phyloP scores from a whole-genome alignment of 2,113 vertebrate species.

The Xenotilapia caudafasciata region DNA sequence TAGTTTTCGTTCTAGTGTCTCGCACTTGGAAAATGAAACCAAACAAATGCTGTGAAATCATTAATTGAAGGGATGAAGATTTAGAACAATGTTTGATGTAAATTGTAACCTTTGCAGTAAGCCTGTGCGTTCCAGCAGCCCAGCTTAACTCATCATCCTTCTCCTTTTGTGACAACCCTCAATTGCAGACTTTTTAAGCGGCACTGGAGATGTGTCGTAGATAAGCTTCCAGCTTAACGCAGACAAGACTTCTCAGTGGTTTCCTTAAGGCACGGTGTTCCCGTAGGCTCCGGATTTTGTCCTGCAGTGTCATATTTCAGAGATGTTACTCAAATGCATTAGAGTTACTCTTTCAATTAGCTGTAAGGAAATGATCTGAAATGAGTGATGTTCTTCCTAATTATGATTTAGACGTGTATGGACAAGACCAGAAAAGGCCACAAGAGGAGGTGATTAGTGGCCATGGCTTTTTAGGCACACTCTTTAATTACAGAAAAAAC shows the following conservation, averaged over 20 bases:
- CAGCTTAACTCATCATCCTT: slow-evolving; percentile 48
- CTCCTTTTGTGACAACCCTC: slow-evolving; percentile 51
- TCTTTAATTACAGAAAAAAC: slow-evolving; percentile 69
- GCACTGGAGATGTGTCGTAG: slow-evolving; percentile 60
- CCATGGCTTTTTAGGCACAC: slow-evolving; percentile 45
- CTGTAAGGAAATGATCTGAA: not conserved
- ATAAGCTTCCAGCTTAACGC: slow-evolving; percentile 59
- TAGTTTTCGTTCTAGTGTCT: not conserved
- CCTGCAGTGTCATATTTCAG: slow-evolving; percentile 47
- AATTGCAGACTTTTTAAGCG: slow-evolving; percentile 59
- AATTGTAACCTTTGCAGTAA: slow-evolving; percentile 31
- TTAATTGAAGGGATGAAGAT: not conserved
- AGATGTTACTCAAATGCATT: slow-evolving; percentile 18
- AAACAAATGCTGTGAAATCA: not conserved
- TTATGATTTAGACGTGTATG: not conserved
- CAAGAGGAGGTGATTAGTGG: slow-evolving; percentile 57
- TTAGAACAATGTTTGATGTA: not conserved
- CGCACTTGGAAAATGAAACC: not conserved
- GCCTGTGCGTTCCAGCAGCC: not conserved
- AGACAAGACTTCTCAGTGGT: slow-evolving; percentile 14
- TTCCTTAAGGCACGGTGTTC: slow-evolving; percentile 7
- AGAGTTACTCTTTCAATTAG: slow-evolving; percentile 17
- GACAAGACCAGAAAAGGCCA: slow-evolving; percentile 21
- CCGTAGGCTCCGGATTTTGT: slow-evolving; percentile 1
- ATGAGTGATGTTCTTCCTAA: not conserved